Evolutionary conservation across 2,888 invertebrate genomes (phyloP).

Genomic region (Lochmaea capreae): DNA sequence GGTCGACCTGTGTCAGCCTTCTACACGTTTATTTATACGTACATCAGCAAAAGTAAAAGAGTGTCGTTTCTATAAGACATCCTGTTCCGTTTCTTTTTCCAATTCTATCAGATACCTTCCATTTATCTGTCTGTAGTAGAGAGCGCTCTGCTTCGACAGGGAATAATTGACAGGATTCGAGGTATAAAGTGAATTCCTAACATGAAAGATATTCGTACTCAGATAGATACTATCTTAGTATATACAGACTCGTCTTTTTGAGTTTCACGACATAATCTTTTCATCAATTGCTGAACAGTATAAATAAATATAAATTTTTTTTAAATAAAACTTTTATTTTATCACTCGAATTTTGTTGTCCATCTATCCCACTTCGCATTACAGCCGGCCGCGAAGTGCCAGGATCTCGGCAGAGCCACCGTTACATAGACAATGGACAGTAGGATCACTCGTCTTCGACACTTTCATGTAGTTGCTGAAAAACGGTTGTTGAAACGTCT

Average conservation of each 20-base stretch:
- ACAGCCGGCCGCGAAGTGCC: too few species aligned
- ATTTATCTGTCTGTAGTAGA: constrained; percentile 44
- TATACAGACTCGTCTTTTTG: constrained; percentile 20
- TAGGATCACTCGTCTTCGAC: too few species aligned
- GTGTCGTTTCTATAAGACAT: constrained; percentile 40
- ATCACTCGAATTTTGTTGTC: too few species aligned
- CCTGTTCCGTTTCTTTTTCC: constrained; percentile 37
- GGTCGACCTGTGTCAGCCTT: constrained; percentile 17
- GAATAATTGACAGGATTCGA: constrained; percentile 63
- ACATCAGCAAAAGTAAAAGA: constrained; percentile 32
- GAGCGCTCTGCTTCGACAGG: constrained; percentile 52
- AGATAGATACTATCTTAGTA: constrained; percentile 52
- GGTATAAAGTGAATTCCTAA: constrained; percentile 61
- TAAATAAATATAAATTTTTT: constrained; percentile 22
- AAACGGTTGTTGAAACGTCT: too few species aligned
- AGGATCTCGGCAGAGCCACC: too few species aligned
- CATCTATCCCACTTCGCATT: too few species aligned
- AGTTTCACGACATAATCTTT: constrained; percentile 31
- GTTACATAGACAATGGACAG: too few species aligned
- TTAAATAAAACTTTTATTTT: too few species aligned
- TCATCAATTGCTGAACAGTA: constrained; percentile 24
- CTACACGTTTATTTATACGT: constrained; percentile 34
- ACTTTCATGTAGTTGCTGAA: too few species aligned
- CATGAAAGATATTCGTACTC: constrained; percentile 56
- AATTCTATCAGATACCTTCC: constrained; percentile 43